These are phyloP conservation scores for Chelonoidis abingdonii DNA, from an alignment of 2,113 vertebrate species.

Conservation along the genomic window DNA sequence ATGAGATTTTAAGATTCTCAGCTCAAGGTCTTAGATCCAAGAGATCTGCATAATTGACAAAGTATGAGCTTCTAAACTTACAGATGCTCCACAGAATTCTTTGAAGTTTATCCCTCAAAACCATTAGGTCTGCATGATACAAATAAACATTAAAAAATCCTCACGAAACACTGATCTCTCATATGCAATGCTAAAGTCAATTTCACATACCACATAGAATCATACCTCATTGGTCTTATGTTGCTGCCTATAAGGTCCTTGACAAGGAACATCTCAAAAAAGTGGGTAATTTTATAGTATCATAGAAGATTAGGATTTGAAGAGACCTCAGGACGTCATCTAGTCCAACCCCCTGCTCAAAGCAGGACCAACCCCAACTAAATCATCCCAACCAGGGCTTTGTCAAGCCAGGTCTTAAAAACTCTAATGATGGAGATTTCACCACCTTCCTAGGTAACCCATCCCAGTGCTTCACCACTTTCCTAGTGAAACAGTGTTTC, in stretches of 20 bases:
- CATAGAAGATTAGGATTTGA: too few species aligned
- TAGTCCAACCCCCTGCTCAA: too few species aligned
- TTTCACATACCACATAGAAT: not conserved
- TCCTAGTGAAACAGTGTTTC: too few species aligned
- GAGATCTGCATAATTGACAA: not conserved
- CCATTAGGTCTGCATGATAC: not conserved
- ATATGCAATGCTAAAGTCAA: not conserved
- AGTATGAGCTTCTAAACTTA: not conserved
- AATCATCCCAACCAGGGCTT: too few species aligned
- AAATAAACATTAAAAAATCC: not conserved
- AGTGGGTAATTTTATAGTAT: not conserved
- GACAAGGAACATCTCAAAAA: constrained; percentile 42
- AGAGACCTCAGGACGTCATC: too few species aligned
- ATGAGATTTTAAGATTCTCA: not conserved
- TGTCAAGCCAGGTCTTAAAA: too few species aligned
- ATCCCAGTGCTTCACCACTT: too few species aligned
- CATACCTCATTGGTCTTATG: constrained; percentile 31
- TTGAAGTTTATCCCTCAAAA: not conserved
- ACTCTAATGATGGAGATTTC: too few species aligned
- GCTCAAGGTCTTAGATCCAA: not conserved
- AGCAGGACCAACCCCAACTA: too few species aligned
- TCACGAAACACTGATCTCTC: not conserved
- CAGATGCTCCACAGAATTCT: not conserved
- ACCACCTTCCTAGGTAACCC: too few species aligned
- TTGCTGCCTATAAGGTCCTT: constrained; percentile 6